phyloP scores from a whole-genome alignment of 2,797 vertebrate species.

The Loriculus beryllinus region DNA sequence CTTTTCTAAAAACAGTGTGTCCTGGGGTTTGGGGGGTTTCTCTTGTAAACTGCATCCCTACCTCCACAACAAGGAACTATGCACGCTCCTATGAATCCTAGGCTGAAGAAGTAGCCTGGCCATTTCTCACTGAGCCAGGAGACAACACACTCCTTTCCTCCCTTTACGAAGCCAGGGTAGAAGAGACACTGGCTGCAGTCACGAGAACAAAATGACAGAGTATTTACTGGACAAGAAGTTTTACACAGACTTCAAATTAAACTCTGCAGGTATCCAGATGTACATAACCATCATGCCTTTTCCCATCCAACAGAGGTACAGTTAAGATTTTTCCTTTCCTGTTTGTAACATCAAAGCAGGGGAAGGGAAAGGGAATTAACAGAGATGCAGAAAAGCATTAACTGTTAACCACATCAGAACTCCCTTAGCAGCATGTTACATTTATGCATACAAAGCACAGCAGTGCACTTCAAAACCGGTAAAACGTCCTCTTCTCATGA shows the following conservation, averaged over 20 bases:
- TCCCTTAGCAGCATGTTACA: neutral
- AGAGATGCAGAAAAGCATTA: neutral
- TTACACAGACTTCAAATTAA: neutral
- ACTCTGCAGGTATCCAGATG: neutral
- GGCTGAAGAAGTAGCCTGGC: neutral
- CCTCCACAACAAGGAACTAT: neutral
- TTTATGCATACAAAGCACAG: neutral
- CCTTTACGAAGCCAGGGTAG: neutral
- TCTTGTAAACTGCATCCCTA: neutral
- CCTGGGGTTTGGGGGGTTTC: rapidly evolving
- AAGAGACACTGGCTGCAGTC: neutral
- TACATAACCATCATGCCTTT: neutral
- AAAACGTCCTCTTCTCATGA: neutral
- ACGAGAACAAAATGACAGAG: neutral
- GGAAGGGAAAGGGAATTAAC: neutral
- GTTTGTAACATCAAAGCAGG: neutral
- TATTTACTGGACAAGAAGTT: neutral
- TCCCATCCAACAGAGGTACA: neutral
- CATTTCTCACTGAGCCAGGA: neutral
- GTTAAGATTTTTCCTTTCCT: neutral
- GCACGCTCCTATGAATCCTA: neutral
- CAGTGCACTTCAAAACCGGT: neutral
- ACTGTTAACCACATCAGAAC: neutral
- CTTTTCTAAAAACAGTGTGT: neutral
- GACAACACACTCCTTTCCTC: neutral